phyloP scores from a whole-genome alignment of 2,797 vertebrate species.

The Arremon brunneinucha region DNA sequence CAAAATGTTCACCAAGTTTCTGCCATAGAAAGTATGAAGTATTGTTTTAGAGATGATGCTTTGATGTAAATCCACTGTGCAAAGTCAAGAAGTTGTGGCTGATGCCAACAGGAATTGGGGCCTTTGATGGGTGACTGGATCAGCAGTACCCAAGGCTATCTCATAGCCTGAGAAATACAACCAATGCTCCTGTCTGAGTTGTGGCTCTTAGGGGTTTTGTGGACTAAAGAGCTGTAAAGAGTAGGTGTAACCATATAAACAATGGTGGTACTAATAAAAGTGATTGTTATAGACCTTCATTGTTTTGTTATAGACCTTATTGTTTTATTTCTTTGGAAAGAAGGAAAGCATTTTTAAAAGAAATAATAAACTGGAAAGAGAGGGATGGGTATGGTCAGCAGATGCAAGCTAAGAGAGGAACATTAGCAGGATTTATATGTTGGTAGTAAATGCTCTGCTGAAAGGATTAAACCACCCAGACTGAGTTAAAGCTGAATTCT shows the following conservation, averaged over 20 bases:
- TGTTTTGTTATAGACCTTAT: background rate
- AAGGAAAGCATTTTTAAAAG: background rate
- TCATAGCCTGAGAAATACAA: background rate
- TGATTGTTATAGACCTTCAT: background rate
- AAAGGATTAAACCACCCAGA: background rate
- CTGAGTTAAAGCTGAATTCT: background rate
- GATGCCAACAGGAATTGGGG: background rate
- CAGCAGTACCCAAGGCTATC: background rate
- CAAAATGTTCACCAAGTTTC: background rate
- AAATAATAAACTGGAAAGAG: background rate
- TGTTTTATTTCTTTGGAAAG: background rate
- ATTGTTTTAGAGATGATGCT: background rate
- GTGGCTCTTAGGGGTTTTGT: background rate
- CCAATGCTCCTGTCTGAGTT: background rate
- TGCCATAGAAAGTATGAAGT: background rate
- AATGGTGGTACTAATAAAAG: background rate
- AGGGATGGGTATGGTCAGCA: background rate
- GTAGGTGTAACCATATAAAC: background rate
- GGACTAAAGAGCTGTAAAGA: background rate
- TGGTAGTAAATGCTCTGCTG: background rate
- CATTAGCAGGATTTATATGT: rapidly evolving
- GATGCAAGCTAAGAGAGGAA: background rate
- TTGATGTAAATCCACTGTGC: background rate
- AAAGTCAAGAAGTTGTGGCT: background rate
- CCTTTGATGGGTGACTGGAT: background rate